phyloP scores from a whole-genome alignment of 2,113 vertebrate genomes.

The Pelodiscus sinensis region DNA sequence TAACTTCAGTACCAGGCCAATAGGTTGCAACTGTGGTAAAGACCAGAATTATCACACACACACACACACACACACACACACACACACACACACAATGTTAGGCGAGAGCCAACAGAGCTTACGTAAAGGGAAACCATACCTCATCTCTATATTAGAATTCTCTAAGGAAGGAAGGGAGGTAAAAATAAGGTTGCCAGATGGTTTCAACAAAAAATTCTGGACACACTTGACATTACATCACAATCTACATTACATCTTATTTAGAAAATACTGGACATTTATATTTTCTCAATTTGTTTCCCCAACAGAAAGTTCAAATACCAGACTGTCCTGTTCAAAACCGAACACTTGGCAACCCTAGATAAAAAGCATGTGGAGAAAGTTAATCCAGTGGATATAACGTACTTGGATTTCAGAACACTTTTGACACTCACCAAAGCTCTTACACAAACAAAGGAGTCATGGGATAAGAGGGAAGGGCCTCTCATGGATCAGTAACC shows the following conservation, averaged over 20 bases:
- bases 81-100: not conserved
- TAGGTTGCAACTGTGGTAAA: not conserved
- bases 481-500: not conserved
- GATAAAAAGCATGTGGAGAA: not conserved
- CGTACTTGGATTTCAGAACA: not conserved
- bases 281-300: too few relatives aligned
- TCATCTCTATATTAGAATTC: not conserved
- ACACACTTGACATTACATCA: too few relatives aligned
- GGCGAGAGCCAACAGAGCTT: not conserved
- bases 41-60: not conserved
- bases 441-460: not conserved
- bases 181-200: too few relatives aligned
- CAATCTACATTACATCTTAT: too few relatives aligned
- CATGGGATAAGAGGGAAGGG: not conserved
- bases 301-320: too few relatives aligned
- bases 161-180: not conserved
- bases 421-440: not conserved
- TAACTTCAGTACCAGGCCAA: not conserved
- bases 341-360: too few relatives aligned
- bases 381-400: not conserved
- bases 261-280: too few relatives aligned
- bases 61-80: not conserved
- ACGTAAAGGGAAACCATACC: not conserved
- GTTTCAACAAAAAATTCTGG: too few relatives aligned
- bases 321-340: too few relatives aligned